Evolutionary conservation across 2,888 invertebrate species (phyloP), one percentile per base, ranked within the genome.

Genomic region (Dione vanillae): DNA sequence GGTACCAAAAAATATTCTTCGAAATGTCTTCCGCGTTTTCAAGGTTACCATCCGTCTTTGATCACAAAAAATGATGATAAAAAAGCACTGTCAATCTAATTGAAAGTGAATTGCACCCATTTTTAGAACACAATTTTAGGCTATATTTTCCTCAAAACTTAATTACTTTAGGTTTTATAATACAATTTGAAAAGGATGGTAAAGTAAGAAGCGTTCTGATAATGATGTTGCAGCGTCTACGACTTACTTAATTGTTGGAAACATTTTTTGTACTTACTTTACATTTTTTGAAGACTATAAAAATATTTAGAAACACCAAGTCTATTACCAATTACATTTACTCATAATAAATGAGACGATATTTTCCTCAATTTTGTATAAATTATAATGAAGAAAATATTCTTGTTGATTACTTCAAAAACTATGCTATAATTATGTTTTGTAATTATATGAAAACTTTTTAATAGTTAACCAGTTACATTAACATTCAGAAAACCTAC

Each of bases 1-100:
- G 76, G 74, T 68, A 77, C 81, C 79, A 80, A 80, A 81, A 74
- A 79, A 80, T 81, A 82, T 78, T 84, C 80, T 82, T 83, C 80
- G 79, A 79, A 75, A 76, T 77, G 82, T 77, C 87, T 89, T 90
- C 89, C 90, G 89, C 73, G 82, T 89, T 76, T 72, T 73, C 87
- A 88, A 88, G 89, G 90, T 79, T 83, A 78, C 74, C 77, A 78
- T 74, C 74, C 77, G 80, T 75, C 77, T 79, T 78, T 75, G 54
- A 78, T 72, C 67, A 70, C 77, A 83, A 86, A 87, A 86, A 87
- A 80, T 77, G 78, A 76, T 72, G 74, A 74, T 61, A 74, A 77
- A 85, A 27, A 85, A 82, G 75, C 80, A 79, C 80, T 81, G 78
- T 80, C 77, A 77, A 80, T 79, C 77, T 78, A 81, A 83, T 82